These are phyloP conservation scores for Fregetta grallaria DNA, from an alignment of 2,113 vertebrate genomes.

Conservation along the genomic window DNA sequence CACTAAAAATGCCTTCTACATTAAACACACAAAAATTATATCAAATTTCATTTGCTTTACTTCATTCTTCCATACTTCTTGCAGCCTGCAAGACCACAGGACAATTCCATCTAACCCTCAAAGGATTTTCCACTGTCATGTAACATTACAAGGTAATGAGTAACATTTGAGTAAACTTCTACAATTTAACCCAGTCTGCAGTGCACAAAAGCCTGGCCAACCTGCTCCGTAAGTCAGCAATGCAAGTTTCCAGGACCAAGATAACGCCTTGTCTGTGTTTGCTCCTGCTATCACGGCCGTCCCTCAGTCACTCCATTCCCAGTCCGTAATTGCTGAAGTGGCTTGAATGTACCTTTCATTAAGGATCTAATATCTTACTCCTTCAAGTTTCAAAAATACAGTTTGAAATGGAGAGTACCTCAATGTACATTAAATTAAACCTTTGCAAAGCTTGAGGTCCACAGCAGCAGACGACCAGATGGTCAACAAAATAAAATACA, in stretches of 20 bases:
- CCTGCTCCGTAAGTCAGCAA: not conserved
- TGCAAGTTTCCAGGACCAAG: not conserved
- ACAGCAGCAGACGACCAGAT: conserved; percentile 48
- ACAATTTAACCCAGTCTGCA: not conserved
- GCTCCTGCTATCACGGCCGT: not conserved
- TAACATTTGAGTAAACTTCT: not conserved
- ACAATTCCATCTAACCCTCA: conserved; percentile 1
- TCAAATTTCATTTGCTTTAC: not conserved
- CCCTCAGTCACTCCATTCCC: not conserved
- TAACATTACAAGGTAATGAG: not conserved
- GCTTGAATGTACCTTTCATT: not conserved
- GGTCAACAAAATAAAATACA: conserved; percentile 37
- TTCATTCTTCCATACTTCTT: not conserved
- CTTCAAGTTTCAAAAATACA: not conserved
- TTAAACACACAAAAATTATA: not conserved
- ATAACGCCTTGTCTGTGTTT: not conserved
- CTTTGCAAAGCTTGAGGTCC: not conserved
- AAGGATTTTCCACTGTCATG: not conserved
- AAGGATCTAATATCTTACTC: not conserved
- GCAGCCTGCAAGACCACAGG: not conserved
- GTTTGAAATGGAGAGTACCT: not conserved
- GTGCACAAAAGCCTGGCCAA: not conserved
- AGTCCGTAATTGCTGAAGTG: not conserved
- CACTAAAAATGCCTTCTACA: not conserved
- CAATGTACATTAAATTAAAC: not conserved